phyloP scores from a whole-genome alignment of 2,888 invertebrate species.

The Prosapia bicincta region DNA sequence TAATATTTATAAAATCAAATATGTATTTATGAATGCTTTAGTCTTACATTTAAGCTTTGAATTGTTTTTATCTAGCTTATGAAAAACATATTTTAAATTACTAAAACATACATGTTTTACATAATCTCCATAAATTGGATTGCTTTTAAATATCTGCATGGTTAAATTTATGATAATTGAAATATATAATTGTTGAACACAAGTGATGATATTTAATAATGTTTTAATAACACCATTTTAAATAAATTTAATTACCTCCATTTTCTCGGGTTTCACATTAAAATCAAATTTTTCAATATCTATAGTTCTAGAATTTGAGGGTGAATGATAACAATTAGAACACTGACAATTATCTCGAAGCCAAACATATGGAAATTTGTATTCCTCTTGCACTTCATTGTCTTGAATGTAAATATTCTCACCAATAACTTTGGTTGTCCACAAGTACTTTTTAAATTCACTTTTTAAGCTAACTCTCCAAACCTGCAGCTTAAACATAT shows the following conservation, averaged over 20 bases:
- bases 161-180: too few species aligned
- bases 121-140: too few species aligned
- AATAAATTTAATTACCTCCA: constrained; percentile 40
- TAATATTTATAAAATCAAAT: too few species aligned
- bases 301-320: constrained; percentile 58
- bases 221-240: too few species aligned
- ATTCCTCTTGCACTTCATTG: constrained; percentile 41
- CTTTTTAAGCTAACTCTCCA: not conserved
- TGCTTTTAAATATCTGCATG: too few species aligned
- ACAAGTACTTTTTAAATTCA: constrained; percentile 4
- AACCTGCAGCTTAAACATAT: not conserved
- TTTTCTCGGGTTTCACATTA: constrained; percentile 48
- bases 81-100: too few species aligned
- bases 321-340: constrained; percentile 57
- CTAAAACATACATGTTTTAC: too few species aligned
- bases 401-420: constrained; percentile 28
- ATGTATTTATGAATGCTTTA: too few species aligned
- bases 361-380: constrained; percentile 63
- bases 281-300: constrained; percentile 59
- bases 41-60: too few species aligned
- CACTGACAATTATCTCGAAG: constrained; percentile 71
- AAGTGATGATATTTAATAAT: too few species aligned
- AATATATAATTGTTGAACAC: too few species aligned
- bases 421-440: constrained; percentile 8
- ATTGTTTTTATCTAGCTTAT: too few species aligned